Percentiles rank a stretch among this genome's conserved stretches.
Evolutionary conservation across 1,140 invertebrate species (phyloP).

Genomic region (Papilio glaucus): DNA sequence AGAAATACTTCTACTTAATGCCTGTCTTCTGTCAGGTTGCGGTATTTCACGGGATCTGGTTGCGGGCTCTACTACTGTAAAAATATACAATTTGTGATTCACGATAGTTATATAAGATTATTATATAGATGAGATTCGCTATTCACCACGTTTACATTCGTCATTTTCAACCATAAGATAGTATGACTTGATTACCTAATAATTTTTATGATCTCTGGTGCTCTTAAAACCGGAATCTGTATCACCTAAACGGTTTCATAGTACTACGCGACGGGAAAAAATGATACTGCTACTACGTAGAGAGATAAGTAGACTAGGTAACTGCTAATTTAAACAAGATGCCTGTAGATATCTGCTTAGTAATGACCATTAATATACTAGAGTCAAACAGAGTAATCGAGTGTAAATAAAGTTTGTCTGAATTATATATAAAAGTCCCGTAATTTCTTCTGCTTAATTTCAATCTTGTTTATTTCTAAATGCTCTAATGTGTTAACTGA

Average conservation of each 20-base stretch:
- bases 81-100: too few species aligned
- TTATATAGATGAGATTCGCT: too few species aligned
- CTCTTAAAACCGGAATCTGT: not conserved
- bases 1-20: too few species aligned
- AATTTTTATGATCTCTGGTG: not conserved
- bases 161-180: too few species aligned
- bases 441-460: constrained; percentile 18
- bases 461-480: constrained; percentile 12
- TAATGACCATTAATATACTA: not conserved
- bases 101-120: too few species aligned
- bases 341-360: not conserved
- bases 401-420: not conserved
- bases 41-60: too few species aligned
- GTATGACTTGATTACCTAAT: constrained; percentile 3
- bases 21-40: too few species aligned
- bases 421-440: not conserved
- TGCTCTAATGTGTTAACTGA: not conserved
- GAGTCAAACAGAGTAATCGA: not conserved
- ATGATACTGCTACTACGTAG: not conserved
- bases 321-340: not conserved
- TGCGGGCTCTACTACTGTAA: too few species aligned
- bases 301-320: not conserved
- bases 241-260: not conserved
- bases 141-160: too few species aligned
- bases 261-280: not conserved